phyloP scores from a whole-genome alignment of 2,113 vertebrate genomes.

The Bufo gargarizans region DNA sequence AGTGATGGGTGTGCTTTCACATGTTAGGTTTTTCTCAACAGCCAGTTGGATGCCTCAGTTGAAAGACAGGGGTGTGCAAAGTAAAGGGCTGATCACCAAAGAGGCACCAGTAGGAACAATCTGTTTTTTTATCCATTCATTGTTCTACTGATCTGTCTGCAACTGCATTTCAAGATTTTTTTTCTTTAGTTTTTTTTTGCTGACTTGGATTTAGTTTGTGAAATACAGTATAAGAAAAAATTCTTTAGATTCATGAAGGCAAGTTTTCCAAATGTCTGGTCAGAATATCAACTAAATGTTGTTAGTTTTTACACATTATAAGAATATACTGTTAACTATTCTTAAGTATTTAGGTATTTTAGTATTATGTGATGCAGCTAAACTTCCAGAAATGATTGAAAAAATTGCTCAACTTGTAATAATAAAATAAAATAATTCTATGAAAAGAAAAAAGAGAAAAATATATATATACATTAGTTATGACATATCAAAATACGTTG shows the following conservation, averaged over 20 bases:
- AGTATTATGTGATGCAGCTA: no score
- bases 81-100: slow-evolving; percentile 16
- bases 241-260: background rate
- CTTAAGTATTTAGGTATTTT: no score
- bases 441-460: no score
- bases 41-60: slow-evolving; percentile 9
- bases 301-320: background rate
- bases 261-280: slow-evolving; percentile 13
- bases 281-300: background rate
- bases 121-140: slow-evolving; percentile 42
- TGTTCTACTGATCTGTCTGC: slow-evolving; percentile 38
- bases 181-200: slow-evolving; percentile 25
- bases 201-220: background rate
- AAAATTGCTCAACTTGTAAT: no score
- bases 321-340: no score
- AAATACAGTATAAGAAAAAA: background rate
- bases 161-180: slow-evolving; percentile 17
- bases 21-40: slow-evolving; percentile 18
- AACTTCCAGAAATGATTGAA: no score
- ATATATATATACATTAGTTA: no score
- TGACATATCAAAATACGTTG: no score
- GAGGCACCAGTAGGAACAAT: slow-evolving; percentile 37
- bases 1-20: slow-evolving; percentile 40
- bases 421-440: no score
- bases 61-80: slow-evolving; percentile 12